A percentile compares a stretch with the other conserved stretches of the same genome.
These are phyloP conservation scores for Falco rusticolus DNA, from an alignment of 2,797 vertebrate genomes.

Conservation along the genomic window DNA sequence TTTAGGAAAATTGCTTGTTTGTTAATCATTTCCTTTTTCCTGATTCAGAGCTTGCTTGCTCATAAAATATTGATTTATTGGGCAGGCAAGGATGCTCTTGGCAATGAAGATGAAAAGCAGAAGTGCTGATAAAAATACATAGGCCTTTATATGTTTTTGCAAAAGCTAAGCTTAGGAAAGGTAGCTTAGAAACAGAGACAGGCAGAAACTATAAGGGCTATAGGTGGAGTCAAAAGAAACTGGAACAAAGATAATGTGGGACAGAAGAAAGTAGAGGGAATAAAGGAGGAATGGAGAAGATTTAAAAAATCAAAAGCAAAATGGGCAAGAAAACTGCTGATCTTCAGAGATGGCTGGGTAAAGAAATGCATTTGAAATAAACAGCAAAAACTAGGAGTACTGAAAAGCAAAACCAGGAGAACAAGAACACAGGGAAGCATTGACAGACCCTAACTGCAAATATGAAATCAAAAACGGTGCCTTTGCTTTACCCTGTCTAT, in stretches of 20 bases:
- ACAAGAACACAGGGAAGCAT: background rate
- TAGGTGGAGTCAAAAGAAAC: background rate
- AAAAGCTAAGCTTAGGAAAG: slow-evolving; percentile 15
- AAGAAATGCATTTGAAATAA: background rate
- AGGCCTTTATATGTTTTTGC: background rate
- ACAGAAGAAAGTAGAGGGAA: background rate
- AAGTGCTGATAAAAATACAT: slow-evolving; percentile 41
- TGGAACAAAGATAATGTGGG: background rate
- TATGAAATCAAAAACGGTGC: background rate
- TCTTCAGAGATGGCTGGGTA: background rate
- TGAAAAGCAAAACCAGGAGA: background rate
- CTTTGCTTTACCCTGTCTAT: background rate
- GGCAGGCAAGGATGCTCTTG: slow-evolving; percentile 35
- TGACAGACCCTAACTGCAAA: background rate
- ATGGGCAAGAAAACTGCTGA: background rate
- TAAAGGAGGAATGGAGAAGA: background rate
- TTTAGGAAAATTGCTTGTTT: slow-evolving; percentile 63
- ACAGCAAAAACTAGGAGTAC: background rate
- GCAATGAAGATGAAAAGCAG: slow-evolving; percentile 36
- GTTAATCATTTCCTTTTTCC: slow-evolving; percentile 46
- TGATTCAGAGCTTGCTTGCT: slow-evolving; percentile 46
- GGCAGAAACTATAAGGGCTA: background rate
- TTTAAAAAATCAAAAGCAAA: slow-evolving; percentile 2
- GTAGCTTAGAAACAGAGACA: background rate
- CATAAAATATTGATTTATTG: slow-evolving; percentile 58